A percentile compares a stretch with the other conserved stretches of the same genome.
Conservation (phyloP, 2,113 vertebrate genomes). For the Pelecanus crispus region DNA sequence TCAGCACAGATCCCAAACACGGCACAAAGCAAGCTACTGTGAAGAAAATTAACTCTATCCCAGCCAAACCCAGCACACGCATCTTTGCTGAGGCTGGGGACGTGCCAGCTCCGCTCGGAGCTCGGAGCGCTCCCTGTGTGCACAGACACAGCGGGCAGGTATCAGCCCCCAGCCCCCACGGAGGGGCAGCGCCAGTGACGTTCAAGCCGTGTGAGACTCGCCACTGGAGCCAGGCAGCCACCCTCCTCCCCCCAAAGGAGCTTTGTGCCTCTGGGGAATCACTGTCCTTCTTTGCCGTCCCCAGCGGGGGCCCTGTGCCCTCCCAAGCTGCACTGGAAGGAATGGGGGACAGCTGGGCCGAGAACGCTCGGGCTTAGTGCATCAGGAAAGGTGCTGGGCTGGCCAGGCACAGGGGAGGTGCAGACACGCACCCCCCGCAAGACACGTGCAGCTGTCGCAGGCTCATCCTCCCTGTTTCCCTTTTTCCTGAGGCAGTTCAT, state of each 20-base stretch:
- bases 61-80: rapidly evolving
- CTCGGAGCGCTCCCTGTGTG: too few relatives aligned
- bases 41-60: too few relatives aligned
- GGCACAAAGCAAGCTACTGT: neutral
- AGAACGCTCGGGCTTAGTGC: rapidly evolving
- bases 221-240: neutral
- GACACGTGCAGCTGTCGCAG: neutral
- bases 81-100: neutral
- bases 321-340: neutral
- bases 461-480: neutral
- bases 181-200: neutral
- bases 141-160: neutral
- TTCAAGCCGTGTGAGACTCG: too few relatives aligned
- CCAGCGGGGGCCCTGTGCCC: rapidly evolving
- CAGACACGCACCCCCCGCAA: neutral
- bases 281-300: neutral
- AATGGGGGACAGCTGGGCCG: neutral
- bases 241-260: neutral
- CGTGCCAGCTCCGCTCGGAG: rapidly evolving
- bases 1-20: neutral
- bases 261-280: neutral
- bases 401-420: neutral
- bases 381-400: neutral
- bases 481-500: neutral
- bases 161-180: neutral